Base-by-base conservation (phyloP, 2,888 invertebrate species). In the Drosophila buzzatii region DNA sequence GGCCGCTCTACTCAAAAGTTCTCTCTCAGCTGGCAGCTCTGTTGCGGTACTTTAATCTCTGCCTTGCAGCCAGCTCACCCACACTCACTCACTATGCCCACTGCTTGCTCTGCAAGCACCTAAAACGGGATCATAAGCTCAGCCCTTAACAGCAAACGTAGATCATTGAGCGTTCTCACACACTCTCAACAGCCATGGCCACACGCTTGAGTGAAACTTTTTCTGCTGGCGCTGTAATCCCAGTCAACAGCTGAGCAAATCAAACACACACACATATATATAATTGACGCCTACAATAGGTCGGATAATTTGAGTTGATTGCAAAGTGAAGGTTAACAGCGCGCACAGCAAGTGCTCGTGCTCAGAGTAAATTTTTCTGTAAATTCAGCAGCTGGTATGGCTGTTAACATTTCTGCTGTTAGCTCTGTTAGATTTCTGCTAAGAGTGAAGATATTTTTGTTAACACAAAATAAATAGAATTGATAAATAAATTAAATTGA, bases 101-200 rank as follows among this genome's bases (percentile, higher is more conserved):
- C 33, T 31, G 2, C n/a, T 49, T 23, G 31, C 49, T 31, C n/a
- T 31, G 10, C 12, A 2, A n/a, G 5, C 7, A 51, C 2, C 12
- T n/a, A 7, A 12, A 51, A 51, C 49, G 49, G 18, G 49, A 51
- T 51, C 33, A 51, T n/a, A 31, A 51, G 49, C 49, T 10, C 49
- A n/a, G n/a, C 31, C n/a, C 2, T 23, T 27, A n/a, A 47, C n/a
- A n/a, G 16, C 23, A 6, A 9, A 1, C 10, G 27, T 31, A 9
- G 47, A 49, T 49, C n/a, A 49, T 31, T 49, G n/a, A 33, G 31
- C 2, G 2, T 10, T n/a, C 31, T 31, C 27, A 10, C 1, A 1
- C n/a, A 47, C n/a, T 47, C 49, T n/a, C 49, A 18, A 2, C 31
- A n/a, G 31, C 31, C n/a, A 6, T 31, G 49, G 10, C 6, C 2